These are phyloP conservation scores for Gortyna flavago DNA, from an alignment of 2,888 invertebrate species.

Conservation along the genomic window DNA sequence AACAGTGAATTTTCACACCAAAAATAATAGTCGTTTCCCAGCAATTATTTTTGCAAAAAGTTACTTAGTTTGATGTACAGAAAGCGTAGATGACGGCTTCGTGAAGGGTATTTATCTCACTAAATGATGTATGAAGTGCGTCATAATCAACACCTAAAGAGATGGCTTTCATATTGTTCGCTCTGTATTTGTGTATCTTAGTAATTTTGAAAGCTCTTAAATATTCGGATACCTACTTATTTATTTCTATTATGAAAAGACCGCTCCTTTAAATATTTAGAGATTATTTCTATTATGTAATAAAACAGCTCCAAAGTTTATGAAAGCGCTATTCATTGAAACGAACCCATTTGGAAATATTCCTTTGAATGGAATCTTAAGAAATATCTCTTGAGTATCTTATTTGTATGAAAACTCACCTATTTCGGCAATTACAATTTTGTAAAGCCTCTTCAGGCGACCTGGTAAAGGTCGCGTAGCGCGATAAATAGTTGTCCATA, in stretches of 20 bases:
- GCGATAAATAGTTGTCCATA: constrained; percentile 2
- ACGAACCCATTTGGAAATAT: constrained; percentile 46
- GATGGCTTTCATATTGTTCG: background rate
- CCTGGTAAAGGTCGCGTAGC: background rate
- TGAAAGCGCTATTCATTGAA: constrained; percentile 46
- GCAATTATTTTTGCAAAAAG: background rate
- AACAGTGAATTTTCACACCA: background rate
- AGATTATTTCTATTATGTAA: constrained; percentile 32
- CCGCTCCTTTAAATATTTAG: constrained; percentile 11
- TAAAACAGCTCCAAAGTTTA: constrained; percentile 31
- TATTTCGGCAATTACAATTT: constrained; percentile 26
- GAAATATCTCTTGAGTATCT: constrained; percentile 28
- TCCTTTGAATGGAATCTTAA: constrained; percentile 32
- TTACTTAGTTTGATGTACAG: background rate
- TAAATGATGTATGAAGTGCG: background rate
- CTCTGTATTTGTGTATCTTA: constrained; percentile 1
- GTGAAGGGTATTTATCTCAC: background rate
- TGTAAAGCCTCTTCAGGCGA: background rate
- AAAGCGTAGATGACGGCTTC: background rate
- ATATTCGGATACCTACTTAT: constrained; percentile 12
- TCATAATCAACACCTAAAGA: background rate
- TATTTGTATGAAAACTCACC: constrained; percentile 29
- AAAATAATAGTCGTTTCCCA: background rate
- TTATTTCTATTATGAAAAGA: constrained; percentile 25
- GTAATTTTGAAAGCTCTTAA: constrained; percentile 21